phyloP scores from a whole-genome alignment of 2,888 invertebrate species.

The Hirtodrosophila histrioides region DNA sequence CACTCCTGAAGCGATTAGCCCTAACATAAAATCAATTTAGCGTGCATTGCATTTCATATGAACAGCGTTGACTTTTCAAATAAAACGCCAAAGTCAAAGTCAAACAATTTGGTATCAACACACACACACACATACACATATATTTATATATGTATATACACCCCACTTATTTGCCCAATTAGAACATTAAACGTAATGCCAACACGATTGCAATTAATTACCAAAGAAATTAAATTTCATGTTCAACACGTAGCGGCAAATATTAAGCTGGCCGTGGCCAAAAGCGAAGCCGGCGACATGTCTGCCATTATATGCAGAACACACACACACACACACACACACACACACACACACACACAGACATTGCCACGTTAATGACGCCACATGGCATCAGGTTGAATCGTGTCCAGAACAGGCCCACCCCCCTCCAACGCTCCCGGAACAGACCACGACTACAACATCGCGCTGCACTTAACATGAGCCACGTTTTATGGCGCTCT shows the following conservation, averaged over 20 bases:
- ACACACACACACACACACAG: slow-evolving; percentile 7
- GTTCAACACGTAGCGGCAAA: slow-evolving; percentile 76
- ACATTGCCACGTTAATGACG: slow-evolving; percentile 59
- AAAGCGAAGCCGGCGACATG: slow-evolving; percentile 31
- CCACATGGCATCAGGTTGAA: slow-evolving; percentile 55
- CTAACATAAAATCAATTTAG: slow-evolving; percentile 66
- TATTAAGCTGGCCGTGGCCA: slow-evolving; percentile 54
- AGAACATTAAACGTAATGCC: slow-evolving; percentile 77
- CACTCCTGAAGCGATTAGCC: slow-evolving; percentile 39
- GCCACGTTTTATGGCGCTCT: slow-evolving; percentile 54
- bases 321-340: slow-evolving; percentile 10
- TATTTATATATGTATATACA: neutral
- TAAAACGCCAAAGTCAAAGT: slow-evolving; percentile 43
- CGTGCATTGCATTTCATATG: slow-evolving; percentile 48
- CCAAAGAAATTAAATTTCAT: slow-evolving; percentile 78
- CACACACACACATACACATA: slow-evolving; percentile 6
- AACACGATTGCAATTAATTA: slow-evolving; percentile 81
- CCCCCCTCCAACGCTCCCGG: slow-evolving; percentile 16
- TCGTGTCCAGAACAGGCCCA: slow-evolving; percentile 21
- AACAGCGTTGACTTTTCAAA: slow-evolving; percentile 58
- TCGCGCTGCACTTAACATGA: slow-evolving; percentile 62
- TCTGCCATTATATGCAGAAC: slow-evolving; percentile 40
- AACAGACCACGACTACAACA: slow-evolving; percentile 28
- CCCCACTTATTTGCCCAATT: slow-evolving; percentile 60
- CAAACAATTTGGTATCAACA: slow-evolving; percentile 41